These are phyloP conservation scores for Diplogasteroides magnus DNA, from an alignment of 1,140 invertebrate species.

Conservation along the genomic window DNA sequence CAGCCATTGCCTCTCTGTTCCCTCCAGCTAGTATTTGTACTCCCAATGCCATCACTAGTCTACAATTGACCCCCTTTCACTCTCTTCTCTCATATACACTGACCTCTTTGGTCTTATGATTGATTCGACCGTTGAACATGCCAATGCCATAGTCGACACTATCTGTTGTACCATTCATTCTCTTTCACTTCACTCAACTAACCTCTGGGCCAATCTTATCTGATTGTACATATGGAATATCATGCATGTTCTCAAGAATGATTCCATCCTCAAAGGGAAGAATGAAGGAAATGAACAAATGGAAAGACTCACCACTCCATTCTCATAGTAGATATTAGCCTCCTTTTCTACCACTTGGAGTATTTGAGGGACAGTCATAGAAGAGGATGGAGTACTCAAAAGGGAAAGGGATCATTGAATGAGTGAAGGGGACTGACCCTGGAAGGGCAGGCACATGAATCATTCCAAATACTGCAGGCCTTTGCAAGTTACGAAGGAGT, in stretches of 20 bases:
- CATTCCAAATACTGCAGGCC: constrained; percentile 67
- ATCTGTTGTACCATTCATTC: constrained; percentile 65
- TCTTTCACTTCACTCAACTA: constrained; percentile 43
- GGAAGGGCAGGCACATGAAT: constrained; percentile 70
- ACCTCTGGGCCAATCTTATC: constrained; percentile 66
- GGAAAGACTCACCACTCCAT: constrained; percentile 62
- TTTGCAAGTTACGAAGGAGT: not conserved
- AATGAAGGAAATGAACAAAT: constrained; percentile 17
- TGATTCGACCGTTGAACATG: constrained; percentile 5
- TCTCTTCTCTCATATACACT: too few relatives aligned
- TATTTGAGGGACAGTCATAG: constrained; percentile 59
- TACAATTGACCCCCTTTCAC: too few relatives aligned
- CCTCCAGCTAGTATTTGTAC: constrained; percentile 70
- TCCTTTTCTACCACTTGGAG: constrained; percentile 63
- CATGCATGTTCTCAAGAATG: constrained; percentile 80
- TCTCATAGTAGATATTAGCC: constrained; percentile 62
- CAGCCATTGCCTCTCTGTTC: constrained; percentile 72
- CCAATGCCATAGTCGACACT: constrained; percentile 64
- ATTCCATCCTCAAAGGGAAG: constrained; percentile 64
- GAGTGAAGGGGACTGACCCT: constrained; percentile 57
- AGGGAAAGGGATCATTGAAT: constrained; percentile 2
- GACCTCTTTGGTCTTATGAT: not conserved
- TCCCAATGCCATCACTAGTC: constrained; percentile 54
- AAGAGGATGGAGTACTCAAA: constrained; percentile 63
- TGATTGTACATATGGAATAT: constrained; percentile 69